Conservation (phyloP, 2,888 invertebrate species). For the Apantesis nais region DNA sequence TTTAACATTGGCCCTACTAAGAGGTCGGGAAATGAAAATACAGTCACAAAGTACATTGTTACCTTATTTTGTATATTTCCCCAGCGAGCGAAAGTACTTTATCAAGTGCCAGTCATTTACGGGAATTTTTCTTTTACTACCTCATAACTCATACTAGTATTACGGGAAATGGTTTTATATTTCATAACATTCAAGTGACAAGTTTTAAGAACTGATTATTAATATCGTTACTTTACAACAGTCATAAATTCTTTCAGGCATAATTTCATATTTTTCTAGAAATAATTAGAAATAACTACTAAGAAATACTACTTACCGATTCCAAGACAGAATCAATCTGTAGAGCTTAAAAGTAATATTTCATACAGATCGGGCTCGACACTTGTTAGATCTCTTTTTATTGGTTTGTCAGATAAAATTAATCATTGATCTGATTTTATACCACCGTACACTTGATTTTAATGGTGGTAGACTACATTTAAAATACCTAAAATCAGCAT, state of each 20-base stretch:
- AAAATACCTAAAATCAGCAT: too few relatives aligned
- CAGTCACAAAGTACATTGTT: conserved; percentile 2
- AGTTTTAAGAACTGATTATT: not conserved
- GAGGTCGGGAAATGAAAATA: not conserved
- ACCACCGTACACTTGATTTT: not conserved
- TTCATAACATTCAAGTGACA: not conserved
- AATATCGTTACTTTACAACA: not conserved
- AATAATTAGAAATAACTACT: too few relatives aligned
- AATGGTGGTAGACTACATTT: too few relatives aligned
- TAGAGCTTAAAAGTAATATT: not conserved
- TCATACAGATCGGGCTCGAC: not conserved
- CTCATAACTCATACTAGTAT: conserved; percentile 4
- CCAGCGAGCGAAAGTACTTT: conserved; percentile 11
- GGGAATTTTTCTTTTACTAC: conserved; percentile 2
- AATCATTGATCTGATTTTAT: not conserved
- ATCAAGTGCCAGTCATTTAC: conserved; percentile 17
- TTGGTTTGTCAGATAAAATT: not conserved
- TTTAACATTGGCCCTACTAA: not conserved
- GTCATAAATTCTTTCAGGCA: not conserved
- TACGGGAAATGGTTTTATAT: conserved; percentile 5
- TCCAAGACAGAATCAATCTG: not conserved
- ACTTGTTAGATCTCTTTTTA: not conserved
- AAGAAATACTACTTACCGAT: too few relatives aligned
- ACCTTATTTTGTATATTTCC: conserved; percentile 16
- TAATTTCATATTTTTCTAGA: too few relatives aligned